These are phyloP conservation scores for Spicauda simplicius DNA, from an alignment of 2,888 invertebrate species.

Conservation along the genomic window DNA sequence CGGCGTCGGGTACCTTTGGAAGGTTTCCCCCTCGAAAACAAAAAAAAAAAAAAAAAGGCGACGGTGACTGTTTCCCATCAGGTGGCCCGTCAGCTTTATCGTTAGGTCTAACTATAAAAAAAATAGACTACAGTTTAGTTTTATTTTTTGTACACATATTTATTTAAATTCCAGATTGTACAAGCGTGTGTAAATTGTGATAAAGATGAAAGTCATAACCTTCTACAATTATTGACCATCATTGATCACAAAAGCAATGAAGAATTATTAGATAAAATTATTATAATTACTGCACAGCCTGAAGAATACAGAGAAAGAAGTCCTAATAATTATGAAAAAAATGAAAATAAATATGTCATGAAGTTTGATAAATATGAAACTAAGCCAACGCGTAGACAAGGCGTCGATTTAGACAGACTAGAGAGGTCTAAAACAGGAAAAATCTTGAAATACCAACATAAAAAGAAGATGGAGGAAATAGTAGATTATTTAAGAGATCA, in stretches of 20 bases:
- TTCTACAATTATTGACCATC: background rate
- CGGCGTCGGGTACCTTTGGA: no score
- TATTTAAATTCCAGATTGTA: conserved; percentile 8
- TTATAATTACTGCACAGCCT: background rate
- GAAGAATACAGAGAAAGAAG: background rate
- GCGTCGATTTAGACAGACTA: background rate
- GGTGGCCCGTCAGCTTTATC: no score
- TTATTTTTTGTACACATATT: background rate
- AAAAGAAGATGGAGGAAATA: conserved; percentile 47
- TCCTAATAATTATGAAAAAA: background rate
- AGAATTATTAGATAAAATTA: background rate
- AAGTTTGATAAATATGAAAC: background rate
- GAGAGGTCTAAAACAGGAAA: background rate
- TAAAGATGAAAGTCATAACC: conserved; percentile 2
- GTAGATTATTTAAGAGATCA: conserved; percentile 46
- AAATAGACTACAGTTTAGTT: no score
- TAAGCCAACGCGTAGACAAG: background rate
- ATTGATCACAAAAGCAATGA: background rate
- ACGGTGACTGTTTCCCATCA: no score
- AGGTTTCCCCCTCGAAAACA: no score
- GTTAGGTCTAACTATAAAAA: no score
- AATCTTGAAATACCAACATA: conserved; percentile 40
- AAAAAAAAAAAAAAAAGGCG: no score
- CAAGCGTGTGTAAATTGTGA: background rate
- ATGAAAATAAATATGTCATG: background rate